Percentiles rank a stretch among this genome's conserved stretches.
These are phyloP conservation scores for Psettodes erumei DNA, from an alignment of 2,113 vertebrate genomes.

Conservation along the genomic window DNA sequence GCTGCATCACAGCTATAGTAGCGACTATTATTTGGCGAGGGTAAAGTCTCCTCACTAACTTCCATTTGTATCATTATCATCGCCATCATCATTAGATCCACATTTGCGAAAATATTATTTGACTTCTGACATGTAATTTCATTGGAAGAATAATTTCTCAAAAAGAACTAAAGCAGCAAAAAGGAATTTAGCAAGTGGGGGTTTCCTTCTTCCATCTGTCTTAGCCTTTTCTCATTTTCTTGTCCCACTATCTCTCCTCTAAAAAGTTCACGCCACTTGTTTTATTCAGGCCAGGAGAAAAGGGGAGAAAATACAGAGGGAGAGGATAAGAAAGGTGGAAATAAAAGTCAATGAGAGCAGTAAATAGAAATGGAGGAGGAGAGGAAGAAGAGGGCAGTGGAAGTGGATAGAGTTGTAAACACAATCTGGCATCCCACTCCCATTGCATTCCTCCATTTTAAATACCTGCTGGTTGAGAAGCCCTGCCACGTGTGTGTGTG, in stretches of 20 bases:
- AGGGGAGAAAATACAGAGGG: background rate
- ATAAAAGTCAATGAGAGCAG: constrained; percentile 31
- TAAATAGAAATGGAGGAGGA: constrained; percentile 39
- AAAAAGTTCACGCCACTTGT: constrained; percentile 5
- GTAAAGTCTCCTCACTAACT: background rate
- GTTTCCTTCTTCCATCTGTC: constrained; percentile 4
- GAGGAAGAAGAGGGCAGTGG: constrained; percentile 19
- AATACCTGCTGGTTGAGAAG: constrained; percentile 56
- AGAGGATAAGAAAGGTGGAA: constrained; percentile 14
- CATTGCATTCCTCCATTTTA: constrained; percentile 69
- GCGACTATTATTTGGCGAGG: background rate
- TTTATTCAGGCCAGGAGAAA: constrained; percentile 34
- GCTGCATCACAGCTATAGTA: background rate
- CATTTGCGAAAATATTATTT: background rate
- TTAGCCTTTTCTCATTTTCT: constrained; percentile 8
- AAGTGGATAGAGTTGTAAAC: constrained; percentile 59
- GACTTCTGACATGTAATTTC: background rate
- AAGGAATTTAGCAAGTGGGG: background rate
- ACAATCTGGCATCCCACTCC: constrained; percentile 43
- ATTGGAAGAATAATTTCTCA: background rate
- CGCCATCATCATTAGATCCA: background rate
- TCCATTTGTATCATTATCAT: background rate
- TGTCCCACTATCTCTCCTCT: background rate
- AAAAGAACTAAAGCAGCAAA: background rate
- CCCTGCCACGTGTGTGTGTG: constrained; percentile 30